phyloP scores from a whole-genome alignment of 2,113 vertebrate species.

The Pterocles burchelli region DNA sequence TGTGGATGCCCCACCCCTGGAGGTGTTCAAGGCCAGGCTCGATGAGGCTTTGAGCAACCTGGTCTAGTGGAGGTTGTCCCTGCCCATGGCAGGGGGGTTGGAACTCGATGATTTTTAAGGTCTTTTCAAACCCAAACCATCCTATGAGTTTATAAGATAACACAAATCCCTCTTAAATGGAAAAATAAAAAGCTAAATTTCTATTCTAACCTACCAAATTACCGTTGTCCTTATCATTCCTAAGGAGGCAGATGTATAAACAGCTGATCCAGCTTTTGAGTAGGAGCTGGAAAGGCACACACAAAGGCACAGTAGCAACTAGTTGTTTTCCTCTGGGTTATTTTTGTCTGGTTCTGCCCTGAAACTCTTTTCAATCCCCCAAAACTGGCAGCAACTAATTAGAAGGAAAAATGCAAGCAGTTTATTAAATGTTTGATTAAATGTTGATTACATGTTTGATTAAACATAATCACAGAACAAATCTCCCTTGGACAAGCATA shows the following conservation, averaged over 20 bases:
- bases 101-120: too few species aligned
- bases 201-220: constrained; percentile 1
- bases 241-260: neutral
- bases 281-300: neutral
- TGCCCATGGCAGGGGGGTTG: too few species aligned
- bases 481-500: neutral
- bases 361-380: neutral
- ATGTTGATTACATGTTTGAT: constrained; percentile 34
- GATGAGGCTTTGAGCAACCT: too few species aligned
- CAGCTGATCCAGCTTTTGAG: constrained; percentile 1
- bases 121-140: too few species aligned
- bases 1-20: too few species aligned
- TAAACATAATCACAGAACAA: constrained; percentile 16
- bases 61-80: too few species aligned
- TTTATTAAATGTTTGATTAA: constrained; percentile 29
- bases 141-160: neutral
- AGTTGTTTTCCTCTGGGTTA: neutral
- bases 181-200: neutral
- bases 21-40: too few species aligned
- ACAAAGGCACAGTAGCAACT: neutral
- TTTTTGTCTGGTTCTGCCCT: neutral
- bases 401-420: constrained; percentile 17
- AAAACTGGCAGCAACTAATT: constrained; percentile 36
- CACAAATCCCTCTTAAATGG: neutral
- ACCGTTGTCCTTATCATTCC: neutral